These are phyloP conservation scores for Rhysida immarginata DNA, from an alignment of 1,140 invertebrate species.

Conservation along the genomic window DNA sequence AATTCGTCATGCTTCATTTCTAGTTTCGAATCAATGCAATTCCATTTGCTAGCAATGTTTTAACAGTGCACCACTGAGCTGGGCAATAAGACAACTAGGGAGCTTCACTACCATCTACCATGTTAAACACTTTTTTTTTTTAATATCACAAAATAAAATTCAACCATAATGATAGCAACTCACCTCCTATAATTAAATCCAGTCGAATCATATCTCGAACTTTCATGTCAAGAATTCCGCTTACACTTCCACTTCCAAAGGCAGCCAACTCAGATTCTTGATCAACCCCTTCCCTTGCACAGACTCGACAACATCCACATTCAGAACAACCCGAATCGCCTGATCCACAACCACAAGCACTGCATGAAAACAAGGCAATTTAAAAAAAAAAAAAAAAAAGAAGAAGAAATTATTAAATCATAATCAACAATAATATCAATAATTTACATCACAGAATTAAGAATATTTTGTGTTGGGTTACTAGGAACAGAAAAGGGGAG, in stretches of 20 bases:
- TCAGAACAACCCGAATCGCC: constrained; percentile 83
- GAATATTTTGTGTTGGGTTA: too few species aligned
- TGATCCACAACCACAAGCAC: constrained; percentile 86
- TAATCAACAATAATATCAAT: too few species aligned
- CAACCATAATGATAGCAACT: not conserved
- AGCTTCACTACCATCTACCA: not conserved
- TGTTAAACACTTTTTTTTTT: not conserved
- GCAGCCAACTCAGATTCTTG: constrained; percentile 25
- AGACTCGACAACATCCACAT: constrained; percentile 80
- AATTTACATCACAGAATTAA: too few species aligned
- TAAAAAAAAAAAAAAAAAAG: constrained; percentile 8
- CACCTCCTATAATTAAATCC: constrained; percentile 36
- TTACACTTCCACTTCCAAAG: constrained; percentile 16
- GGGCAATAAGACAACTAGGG: too few species aligned
- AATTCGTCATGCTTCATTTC: too few species aligned
- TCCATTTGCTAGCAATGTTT: too few species aligned
- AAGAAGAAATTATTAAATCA: constrained; percentile 4
- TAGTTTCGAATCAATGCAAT: too few species aligned
- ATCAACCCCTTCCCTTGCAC: constrained; percentile 53
- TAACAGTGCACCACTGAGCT: too few species aligned
- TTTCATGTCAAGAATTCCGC: constrained; percentile 19
- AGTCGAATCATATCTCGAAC: constrained; percentile 30
- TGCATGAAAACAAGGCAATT: constrained; percentile 24
- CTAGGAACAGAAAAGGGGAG: too few species aligned
- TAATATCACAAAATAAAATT: too few species aligned